Evolutionary conservation across 1,140 invertebrate genomes (phyloP), one percentile per base, ranked within the genome.

Genomic region (Sweltsa coloradensis): DNA sequence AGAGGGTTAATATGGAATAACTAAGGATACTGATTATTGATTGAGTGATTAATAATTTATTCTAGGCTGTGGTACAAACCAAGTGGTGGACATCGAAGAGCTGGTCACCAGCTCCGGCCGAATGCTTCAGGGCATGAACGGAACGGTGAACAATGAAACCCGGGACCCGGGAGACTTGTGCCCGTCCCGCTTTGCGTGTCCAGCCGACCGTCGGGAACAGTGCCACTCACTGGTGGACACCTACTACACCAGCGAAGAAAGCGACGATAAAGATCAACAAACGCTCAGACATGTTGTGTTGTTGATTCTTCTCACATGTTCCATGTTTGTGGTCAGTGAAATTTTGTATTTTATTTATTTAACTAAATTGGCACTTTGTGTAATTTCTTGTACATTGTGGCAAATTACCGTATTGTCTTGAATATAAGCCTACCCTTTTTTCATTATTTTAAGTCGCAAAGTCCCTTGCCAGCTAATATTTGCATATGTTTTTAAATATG

Each of bases 251-350:
- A 74, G 75, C 42, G 69, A 72, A 49, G 62, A 73, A 29, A 69
- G 68, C 24, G 72, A 73, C 50, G 60, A 61, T n/a, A 50, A 53
- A 34, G 73, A 79, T 55, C 68, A 79, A 49, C 88, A 94, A 61
- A 77, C 83, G 45, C 70, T 89, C 45, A 73, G 80, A 53, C 90
- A 94, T 63, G 76, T 86, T 16, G 79, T 92, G 21, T 68, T 95
- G n/a, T 62, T 94, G 9, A 78, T 96, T 27, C 67, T 87, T 0
- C 68, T 92, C 45, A 68, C 79, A 21, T 78, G 82, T 36, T 89
- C 85, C 14, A 93, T 94, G 83, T 89, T 93, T 67, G 79, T 93
- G 54, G 86, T 89, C 62, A 76, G 81, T 36, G 25, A 13, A 41
- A 34, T 43, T 45, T 34, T 16, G n/a, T 25, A 27, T 27, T 23